A percentile compares a stretch with the other conserved stretches of the same genome.
Conservation (phyloP, 2,888 invertebrate genomes). For the Poecilobothrus nobilitatus region DNA sequence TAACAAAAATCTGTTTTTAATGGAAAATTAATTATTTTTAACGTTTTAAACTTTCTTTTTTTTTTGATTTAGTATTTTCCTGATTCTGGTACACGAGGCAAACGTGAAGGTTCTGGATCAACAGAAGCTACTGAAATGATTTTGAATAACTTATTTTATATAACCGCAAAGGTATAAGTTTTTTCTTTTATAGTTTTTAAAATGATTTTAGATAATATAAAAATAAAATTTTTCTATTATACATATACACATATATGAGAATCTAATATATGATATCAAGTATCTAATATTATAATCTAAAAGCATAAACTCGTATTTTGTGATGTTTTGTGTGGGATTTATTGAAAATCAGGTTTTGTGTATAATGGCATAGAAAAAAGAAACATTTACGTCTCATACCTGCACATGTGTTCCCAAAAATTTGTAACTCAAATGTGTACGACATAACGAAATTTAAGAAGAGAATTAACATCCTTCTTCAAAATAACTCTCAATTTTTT, state of each 20-base stretch:
- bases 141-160: constrained; percentile 95
- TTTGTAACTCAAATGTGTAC: no score
- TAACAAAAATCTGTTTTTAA: neutral
- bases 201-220: no score
- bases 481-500: no score
- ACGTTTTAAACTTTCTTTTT: neutral
- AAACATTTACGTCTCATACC: no score
- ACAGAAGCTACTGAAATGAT: constrained; percentile 99
- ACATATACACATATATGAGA: neutral
- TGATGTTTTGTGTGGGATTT: no score
- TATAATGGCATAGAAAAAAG: no score
- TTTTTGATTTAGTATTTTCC: constrained; percentile 47
- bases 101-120: constrained; percentile 94
- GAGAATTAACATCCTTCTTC: no score
- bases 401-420: no score
- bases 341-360: no score
- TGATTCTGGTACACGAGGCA: constrained; percentile 56
- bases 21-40: neutral
- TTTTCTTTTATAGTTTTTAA: constrained; percentile 9
- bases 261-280: neutral
- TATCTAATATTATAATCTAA: neutral
- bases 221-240: neutral
- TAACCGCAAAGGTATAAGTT: constrained; percentile 83
- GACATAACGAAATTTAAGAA: no score
- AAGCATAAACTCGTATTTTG: no score